Conservation (phyloP, 2,113 vertebrate genomes). For the Tiliqua scincoides region DNA sequence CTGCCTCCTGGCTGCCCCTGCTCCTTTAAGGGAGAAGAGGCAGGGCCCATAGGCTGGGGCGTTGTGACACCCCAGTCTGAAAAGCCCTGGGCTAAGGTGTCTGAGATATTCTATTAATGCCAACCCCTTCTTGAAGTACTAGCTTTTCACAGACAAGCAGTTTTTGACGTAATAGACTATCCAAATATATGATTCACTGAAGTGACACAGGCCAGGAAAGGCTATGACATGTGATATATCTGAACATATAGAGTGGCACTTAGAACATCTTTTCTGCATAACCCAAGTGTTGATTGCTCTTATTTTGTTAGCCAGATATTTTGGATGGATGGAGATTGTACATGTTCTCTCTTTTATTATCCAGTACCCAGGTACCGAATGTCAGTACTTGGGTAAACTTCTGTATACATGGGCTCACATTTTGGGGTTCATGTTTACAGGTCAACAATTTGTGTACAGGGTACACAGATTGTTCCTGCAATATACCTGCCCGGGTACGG, state of each 20-base stretch:
- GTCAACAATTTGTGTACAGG: no score
- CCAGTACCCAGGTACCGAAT: no score
- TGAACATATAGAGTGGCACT: not conserved
- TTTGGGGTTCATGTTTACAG: no score
- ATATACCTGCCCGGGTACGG: no score
- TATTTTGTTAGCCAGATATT: not conserved
- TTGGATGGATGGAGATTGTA: not conserved
- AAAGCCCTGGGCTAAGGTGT: not conserved
- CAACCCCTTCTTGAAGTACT: not conserved
- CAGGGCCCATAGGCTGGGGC: no score
- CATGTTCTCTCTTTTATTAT: not conserved
- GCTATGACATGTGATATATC: not conserved
- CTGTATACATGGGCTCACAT: no score
- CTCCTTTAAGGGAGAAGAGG: no score
- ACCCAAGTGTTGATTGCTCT: not conserved
- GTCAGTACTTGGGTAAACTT: no score
- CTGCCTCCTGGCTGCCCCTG: no score
- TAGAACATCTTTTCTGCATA: not conserved
- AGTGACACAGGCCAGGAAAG: not conserved
- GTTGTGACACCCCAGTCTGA: no score
- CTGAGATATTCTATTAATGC: not conserved
- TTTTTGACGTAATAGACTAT: not conserved
- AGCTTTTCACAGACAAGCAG: not conserved
- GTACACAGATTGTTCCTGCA: no score
- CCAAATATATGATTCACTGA: not conserved